Conservation (phyloP, 2,888 invertebrate genomes). For the Athripsodes cinereus region DNA sequence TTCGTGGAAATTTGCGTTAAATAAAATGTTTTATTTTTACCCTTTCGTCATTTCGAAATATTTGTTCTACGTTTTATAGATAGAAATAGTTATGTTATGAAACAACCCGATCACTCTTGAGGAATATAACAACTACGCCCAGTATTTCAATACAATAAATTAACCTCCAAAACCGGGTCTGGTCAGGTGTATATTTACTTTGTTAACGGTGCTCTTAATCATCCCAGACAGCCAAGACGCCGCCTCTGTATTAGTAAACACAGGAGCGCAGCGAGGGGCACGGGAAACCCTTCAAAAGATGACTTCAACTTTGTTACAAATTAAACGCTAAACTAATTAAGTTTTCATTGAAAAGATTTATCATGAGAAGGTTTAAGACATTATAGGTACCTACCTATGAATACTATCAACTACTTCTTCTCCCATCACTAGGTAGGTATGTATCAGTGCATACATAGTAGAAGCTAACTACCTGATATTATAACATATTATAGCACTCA, state of each 20-base stretch:
- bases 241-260: background rate
- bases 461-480: too few relatives aligned
- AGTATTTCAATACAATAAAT: background rate
- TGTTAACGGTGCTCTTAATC: constrained; percentile 7
- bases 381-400: background rate
- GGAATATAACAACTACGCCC: constrained; percentile 2
- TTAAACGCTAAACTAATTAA: constrained; percentile 1
- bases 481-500: too few relatives aligned
- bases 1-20: too few relatives aligned
- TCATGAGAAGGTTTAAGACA: background rate
- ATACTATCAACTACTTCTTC: too few relatives aligned
- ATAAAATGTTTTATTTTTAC: too few relatives aligned
- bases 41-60: too few relatives aligned
- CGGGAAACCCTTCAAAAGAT: background rate
- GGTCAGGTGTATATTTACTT: constrained; percentile 7
- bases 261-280: background rate
- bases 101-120: background rate
- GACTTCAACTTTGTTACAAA: background rate
- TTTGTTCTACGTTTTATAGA: too few relatives aligned
- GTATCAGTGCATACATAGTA: too few relatives aligned
- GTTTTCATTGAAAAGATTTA: constrained; percentile 2
- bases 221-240: background rate
- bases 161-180: constrained; percentile 3
- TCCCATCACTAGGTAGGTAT: background rate
- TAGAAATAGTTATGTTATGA: background rate